Conservation (phyloP, 2,888 invertebrate species). For the Zootermopsis nevadensis region DNA sequence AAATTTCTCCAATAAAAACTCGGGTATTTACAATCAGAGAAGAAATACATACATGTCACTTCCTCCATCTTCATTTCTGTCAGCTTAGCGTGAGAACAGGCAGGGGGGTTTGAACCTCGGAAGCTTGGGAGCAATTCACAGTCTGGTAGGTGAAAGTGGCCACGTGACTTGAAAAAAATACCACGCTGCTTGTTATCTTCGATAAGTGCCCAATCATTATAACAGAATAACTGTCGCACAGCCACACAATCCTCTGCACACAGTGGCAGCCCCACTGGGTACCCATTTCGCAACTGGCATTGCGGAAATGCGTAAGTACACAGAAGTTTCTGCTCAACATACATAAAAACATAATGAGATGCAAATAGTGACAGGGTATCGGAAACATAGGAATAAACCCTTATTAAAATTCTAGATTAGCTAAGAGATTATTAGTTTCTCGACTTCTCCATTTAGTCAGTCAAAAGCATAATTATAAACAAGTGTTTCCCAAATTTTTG, state of each 20-base stretch:
- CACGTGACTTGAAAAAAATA: slow-evolving; percentile 82
- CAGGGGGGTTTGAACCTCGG: slow-evolving; percentile 70
- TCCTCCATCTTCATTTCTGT: slow-evolving; percentile 84
- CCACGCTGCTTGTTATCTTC: slow-evolving; percentile 87
- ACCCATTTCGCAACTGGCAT: slow-evolving; percentile 75
- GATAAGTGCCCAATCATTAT: slow-evolving; percentile 91
- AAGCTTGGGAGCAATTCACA: slow-evolving; percentile 84
- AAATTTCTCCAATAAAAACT: background rate
- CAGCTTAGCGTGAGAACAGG: slow-evolving; percentile 86
- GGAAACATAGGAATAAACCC: no score
- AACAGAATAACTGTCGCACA: slow-evolving; percentile 90
- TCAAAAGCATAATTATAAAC: no score
- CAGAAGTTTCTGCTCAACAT: slow-evolving; percentile 49
- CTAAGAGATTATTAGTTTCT: no score
- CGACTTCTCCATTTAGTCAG: no score
- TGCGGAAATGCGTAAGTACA: slow-evolving; percentile 77
- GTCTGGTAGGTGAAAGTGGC: slow-evolving; percentile 88
- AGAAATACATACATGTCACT: slow-evolving; percentile 74
- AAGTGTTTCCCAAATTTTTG: no score
- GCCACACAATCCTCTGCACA: slow-evolving; percentile 96
- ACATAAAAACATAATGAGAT: background rate
- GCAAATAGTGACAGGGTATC: no score
- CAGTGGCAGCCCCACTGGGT: slow-evolving; percentile 78
- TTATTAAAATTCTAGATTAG: no score
- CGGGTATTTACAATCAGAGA: no score